Base-by-base conservation (phyloP, 2,888 invertebrate genomes). In the Cheilosia vulpina region DNA sequence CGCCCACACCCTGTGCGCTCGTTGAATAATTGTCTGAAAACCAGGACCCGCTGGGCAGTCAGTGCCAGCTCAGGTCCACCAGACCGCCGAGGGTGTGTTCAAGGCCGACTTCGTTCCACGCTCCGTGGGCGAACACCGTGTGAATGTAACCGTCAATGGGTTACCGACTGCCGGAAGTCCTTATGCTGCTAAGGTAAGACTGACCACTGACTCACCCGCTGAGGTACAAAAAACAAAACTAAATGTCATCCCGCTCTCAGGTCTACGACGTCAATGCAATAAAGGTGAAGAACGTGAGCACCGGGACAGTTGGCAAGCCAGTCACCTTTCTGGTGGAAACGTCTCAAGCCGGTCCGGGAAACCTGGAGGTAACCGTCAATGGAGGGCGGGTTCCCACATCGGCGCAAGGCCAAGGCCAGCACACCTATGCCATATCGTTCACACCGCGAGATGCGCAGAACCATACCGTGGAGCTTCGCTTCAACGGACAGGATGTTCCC, bases 361-460 rank as follows among this genome's bases (percentile, higher is more conserved):
- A 99, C 92, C 93, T 99, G 53, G 99, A 99, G 92, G 99, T 99
- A 79, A 98, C 98, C 0, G 99, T 99, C 34, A 99, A 99, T 90
- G 98, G 98, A 7, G 99, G 99, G 0, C 95, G 98, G 83, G 98
- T 99, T 41, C 98, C 99, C 0, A 98, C 98, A 0, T 98, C 98
- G 27, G 98, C 98, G 13, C 98, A 98, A 90, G 98, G 98, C 0
- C 98, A 98, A 91, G 99, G 99, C 38, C 98, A 98, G 34, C 98
- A 98, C 90, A 97, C 97, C 0, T 99, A 98, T 92, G 98, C 98
- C 31, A 99, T 99, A 89, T 98, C 98, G 41, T 99, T 99, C 92
- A 97, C 98, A 9, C 99, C 99, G 0, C 94, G 98, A 53, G 97
- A 98, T 90, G 95, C 98, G 0, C 95, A 97, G 72, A 95, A 96